Evolutionary conservation across 92 coral and sea anemone genomes (phyloP).

Genomic region (Virgularia gustaviana): DNA sequence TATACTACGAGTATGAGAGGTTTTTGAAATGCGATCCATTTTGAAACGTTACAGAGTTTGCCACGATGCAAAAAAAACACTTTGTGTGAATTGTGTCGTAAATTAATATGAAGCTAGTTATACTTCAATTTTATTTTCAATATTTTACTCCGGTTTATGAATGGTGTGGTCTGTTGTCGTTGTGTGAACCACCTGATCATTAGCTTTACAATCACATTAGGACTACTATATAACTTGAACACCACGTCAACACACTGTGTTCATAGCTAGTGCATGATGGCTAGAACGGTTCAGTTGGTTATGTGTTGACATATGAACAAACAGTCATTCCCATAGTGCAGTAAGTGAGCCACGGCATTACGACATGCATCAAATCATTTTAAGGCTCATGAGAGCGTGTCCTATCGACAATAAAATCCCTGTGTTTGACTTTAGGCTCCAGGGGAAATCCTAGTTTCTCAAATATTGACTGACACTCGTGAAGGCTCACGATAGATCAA

Average conservation of each 20-base stretch:
- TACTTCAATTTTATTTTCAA: background rate
- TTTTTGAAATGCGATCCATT: too few species aligned
- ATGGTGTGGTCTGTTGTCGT: background rate
- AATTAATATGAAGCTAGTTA: too few species aligned
- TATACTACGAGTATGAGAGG: too few species aligned
- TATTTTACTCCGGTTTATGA: background rate
- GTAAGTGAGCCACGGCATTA: background rate
- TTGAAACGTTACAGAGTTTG: background rate
- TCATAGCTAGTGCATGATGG: too few species aligned
- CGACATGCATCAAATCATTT: constrained; percentile 12
- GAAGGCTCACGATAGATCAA: constrained; percentile 27
- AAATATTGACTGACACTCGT: constrained; percentile 37
- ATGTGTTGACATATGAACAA: too few species aligned
- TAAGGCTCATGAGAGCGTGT: constrained; percentile 34
- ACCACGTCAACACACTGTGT: too few species aligned
- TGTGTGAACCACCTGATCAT: too few species aligned
- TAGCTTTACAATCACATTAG: background rate
- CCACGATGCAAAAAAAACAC: too few species aligned
- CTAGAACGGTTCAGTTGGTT: too few species aligned
- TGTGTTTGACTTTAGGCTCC: constrained; percentile 43
- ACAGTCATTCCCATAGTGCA: too few species aligned
- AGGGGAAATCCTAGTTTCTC: constrained; percentile 29
- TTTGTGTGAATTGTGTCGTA: too few species aligned
- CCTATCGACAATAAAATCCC: constrained; percentile 44
- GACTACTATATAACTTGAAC: too few species aligned